Conservation (phyloP, 2,113 vertebrate species). For the Anguilla japonica region DNA sequence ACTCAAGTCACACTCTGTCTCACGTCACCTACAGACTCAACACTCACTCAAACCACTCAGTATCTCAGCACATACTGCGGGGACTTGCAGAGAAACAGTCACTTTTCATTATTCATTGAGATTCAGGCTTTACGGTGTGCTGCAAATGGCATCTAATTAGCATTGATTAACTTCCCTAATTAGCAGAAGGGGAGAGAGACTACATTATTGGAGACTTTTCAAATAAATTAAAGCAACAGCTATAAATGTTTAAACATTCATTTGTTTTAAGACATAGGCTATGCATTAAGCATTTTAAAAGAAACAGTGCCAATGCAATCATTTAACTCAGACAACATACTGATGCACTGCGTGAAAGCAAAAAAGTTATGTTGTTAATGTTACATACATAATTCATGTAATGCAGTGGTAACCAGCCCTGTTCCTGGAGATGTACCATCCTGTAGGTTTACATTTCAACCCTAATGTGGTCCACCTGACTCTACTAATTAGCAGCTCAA, state of each 20-base stretch:
- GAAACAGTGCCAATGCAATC: background rate
- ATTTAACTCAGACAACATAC: no score
- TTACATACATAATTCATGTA: no score
- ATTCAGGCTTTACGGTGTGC: background rate
- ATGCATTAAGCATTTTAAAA: background rate
- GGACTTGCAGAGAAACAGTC: background rate
- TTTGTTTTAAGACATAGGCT: background rate
- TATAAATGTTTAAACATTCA: background rate
- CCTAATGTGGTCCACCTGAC: no score
- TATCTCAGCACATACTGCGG: background rate
- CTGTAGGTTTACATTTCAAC: no score
- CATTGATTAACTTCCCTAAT: constrained; percentile 4
- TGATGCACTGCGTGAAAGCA: no score
- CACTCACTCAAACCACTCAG: background rate
- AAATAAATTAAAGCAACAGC: background rate
- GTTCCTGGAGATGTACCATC: no score
- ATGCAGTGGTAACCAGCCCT: no score
- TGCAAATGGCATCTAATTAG: background rate
- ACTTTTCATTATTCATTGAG: background rate
- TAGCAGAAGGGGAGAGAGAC: background rate
- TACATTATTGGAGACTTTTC: background rate
- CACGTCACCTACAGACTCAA: background rate
- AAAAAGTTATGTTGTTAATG: no score
- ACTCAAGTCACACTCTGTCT: no score
- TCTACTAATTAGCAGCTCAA: no score